These are phyloP conservation scores for Passer domesticus DNA, from an alignment of 2,113 vertebrate species.

Conservation along the genomic window DNA sequence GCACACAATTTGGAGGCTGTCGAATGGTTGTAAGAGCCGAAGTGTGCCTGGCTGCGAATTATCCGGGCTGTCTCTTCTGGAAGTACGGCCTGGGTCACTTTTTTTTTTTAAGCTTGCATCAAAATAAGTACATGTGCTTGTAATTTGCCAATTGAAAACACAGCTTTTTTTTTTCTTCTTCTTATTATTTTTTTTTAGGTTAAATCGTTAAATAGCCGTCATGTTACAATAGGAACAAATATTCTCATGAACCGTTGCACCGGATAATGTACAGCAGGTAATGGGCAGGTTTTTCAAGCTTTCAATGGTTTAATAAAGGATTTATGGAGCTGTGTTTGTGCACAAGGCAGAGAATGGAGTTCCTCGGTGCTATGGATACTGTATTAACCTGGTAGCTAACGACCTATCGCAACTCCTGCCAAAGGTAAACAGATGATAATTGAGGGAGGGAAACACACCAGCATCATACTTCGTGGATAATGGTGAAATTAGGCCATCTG, in stretches of 20 bases:
- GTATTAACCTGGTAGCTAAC: not conserved
- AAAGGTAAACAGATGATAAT: not conserved
- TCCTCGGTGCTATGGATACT: not conserved
- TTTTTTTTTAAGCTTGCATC: not conserved
- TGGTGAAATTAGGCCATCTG: not conserved
- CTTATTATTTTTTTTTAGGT: not conserved
- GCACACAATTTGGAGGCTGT: not conserved
- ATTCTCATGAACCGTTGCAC: not conserved
- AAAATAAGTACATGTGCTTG: not conserved
- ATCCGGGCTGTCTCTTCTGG: not conserved
- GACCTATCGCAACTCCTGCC: not conserved
- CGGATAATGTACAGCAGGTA: not conserved
- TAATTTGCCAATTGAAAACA: not conserved
- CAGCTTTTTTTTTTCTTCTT: not conserved
- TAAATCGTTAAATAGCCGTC: not conserved
- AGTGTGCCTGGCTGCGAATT: not conserved
- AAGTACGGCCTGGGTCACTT: not conserved
- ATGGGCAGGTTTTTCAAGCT: not conserved
- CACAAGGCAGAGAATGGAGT: accelerated
- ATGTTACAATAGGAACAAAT: not conserved
- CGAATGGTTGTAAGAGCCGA: not conserved
- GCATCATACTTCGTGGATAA: not conserved
- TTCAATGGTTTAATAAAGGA: not conserved
- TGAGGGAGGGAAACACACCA: not conserved
- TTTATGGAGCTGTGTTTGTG: not conserved